These are phyloP conservation scores for Hypena proboscidalis DNA, from an alignment of 2,888 invertebrate genomes.

Conservation along the genomic window DNA sequence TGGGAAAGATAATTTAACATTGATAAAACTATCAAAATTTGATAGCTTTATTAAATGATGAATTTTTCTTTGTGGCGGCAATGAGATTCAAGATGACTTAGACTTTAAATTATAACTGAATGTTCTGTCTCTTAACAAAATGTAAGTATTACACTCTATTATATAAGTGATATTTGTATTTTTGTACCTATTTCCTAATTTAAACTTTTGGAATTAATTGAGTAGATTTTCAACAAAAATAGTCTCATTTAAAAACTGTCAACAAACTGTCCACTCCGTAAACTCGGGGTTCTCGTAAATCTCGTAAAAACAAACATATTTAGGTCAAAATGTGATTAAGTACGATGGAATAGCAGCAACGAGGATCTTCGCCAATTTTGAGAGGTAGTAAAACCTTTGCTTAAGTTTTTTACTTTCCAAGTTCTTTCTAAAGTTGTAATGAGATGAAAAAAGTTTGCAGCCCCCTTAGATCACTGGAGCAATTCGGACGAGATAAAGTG, in stretches of 20 bases:
- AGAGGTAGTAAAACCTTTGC: conserved; percentile 12
- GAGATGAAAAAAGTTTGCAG: conserved; percentile 40
- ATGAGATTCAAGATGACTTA: too few species aligned
- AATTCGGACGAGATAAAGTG: conserved; percentile 14
- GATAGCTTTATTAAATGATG: too few species aligned
- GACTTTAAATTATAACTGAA: too few species aligned
- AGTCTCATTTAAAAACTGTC: neutral
- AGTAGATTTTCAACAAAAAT: neutral
- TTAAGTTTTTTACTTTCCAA: conserved; percentile 22
- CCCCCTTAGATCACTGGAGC: conserved; percentile 19
- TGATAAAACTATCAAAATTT: too few species aligned
- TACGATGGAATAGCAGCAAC: conserved; percentile 9
- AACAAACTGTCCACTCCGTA: neutral
- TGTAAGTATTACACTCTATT: too few species aligned
- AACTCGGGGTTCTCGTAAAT: neutral
- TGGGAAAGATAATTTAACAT: too few species aligned
- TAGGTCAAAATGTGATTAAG: conserved; percentile 23
- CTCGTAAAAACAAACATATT: conserved; percentile 17
- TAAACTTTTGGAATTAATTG: neutral
- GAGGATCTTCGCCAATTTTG: conserved; percentile 19
- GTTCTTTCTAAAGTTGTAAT: conserved; percentile 25
- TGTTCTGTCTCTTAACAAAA: too few species aligned
- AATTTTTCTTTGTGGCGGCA: too few species aligned
- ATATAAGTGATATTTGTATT: too few species aligned
- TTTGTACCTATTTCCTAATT: too few species aligned